Base-by-base conservation (phyloP, 1,140 invertebrate species). In the Sycobia sp. region DNA sequence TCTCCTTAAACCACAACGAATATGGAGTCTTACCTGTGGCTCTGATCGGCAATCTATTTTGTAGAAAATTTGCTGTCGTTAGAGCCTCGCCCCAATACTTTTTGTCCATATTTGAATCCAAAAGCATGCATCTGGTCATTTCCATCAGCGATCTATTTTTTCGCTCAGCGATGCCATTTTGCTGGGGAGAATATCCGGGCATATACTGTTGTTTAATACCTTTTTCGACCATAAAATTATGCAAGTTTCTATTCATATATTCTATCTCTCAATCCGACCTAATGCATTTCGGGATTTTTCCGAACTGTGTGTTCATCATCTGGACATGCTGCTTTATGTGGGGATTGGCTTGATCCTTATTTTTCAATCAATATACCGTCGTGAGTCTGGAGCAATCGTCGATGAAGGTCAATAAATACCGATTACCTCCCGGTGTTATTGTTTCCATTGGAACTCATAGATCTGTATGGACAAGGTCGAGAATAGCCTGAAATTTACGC, bases 41-140 rank as follows among this genome's bases (percentile, higher is more conserved):
- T n/a, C n/a, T n/a, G n/a, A n/a, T n/a, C 38, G 13, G 13, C 62
- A 47, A 51, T 64, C 64, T 39, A 61, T 60, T 36, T 50, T 47
- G 46, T 11, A 47, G 11, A 47, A n/a, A 47, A 47, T 29, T 47
- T 10, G 76, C 78, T 8, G 75, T 79, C 14, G 69, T 25, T 13
- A 63, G 23, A 61, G 63, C 53, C 20, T 47, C 47, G 36, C 71
- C 43, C 43, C 59, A 16, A n/a, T n/a, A n/a, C n/a, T n/a, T n/a
- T n/a, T n/a, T n/a, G n/a, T n/a, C n/a, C n/a, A n/a, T n/a, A n/a
- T n/a, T n/a, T n/a, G n/a, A n/a, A n/a, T n/a, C n/a, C n/a, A n/a
- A n/a, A n/a, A n/a, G n/a, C n/a, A n/a, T n/a, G n/a, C n/a, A n/a
- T n/a, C n/a, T n/a, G n/a, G n/a, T n/a, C n/a, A n/a, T n/a, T n/a